Evolutionary conservation across 2,113 vertebrate species (phyloP).

Genomic region (Hippocampus guttulatus): DNA sequence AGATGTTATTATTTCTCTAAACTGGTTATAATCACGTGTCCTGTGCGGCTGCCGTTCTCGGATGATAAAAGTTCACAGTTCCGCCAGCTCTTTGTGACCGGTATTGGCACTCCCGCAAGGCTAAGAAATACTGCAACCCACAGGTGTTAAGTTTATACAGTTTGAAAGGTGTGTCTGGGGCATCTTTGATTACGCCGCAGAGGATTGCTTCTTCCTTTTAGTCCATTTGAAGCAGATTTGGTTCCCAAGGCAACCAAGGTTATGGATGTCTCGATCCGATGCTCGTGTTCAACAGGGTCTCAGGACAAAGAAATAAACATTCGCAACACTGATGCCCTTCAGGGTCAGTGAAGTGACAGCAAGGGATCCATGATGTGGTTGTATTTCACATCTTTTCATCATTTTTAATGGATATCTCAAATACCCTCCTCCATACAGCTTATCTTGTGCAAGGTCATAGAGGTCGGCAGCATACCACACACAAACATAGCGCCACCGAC

Average conservation of each 20-base stretch:
- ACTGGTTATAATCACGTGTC: conserved; percentile 16
- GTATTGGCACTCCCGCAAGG: background rate
- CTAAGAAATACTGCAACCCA: background rate
- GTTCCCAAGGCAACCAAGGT: conserved; percentile 2
- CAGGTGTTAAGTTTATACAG: background rate
- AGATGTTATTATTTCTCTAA: conserved; percentile 21
- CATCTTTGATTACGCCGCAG: background rate
- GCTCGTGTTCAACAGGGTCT: background rate
- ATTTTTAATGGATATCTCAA: background rate
- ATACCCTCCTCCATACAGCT: background rate
- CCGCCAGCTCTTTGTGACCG: background rate
- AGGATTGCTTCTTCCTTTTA: background rate
- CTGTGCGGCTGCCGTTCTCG: background rate
- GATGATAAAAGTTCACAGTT: background rate
- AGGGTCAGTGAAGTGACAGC: background rate
- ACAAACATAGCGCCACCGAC: no score
- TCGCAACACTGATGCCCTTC: background rate
- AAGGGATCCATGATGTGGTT: background rate
- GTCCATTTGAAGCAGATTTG: background rate
- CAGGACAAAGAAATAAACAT: conserved; percentile 1
- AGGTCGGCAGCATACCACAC: background rate
- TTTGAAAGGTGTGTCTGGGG: background rate
- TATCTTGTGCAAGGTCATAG: background rate
- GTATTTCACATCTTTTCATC: background rate
- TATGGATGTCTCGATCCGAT: background rate